phyloP scores from a whole-genome alignment of 2,797 vertebrate species.

The Pyrocephalus nanus region DNA sequence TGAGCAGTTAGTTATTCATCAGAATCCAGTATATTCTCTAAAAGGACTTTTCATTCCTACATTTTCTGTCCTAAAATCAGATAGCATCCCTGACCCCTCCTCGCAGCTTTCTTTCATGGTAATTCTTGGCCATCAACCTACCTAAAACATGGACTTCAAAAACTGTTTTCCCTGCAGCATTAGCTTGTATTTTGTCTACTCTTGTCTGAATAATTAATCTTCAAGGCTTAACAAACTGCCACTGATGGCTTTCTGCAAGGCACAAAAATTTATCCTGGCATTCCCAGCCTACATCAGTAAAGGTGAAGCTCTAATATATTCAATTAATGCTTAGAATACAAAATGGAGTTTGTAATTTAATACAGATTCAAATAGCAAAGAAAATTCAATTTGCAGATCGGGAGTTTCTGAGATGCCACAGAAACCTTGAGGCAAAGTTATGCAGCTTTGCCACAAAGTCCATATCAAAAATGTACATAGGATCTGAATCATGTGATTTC shows the following conservation, averaged over 20 bases:
- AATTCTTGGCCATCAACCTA: neutral
- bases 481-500: neutral
- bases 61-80: neutral
- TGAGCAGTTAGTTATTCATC: neutral
- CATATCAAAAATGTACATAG: neutral
- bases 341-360: neutral
- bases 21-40: neutral
- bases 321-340: neutral
- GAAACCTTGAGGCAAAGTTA: neutral
- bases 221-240: neutral
- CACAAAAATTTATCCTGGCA: neutral
- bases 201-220: neutral
- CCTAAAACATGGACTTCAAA: neutral
- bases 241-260: neutral
- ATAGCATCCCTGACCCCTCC: neutral
- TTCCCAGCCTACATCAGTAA: neutral
- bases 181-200: neutral
- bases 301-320: neutral
- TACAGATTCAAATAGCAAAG: neutral
- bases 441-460: neutral
- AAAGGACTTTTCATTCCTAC: neutral
- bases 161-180: neutral
- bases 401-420: neutral
- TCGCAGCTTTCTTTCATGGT: neutral
- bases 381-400: neutral